Base-by-base conservation (phyloP, 2,888 invertebrate genomes). In the Xanthorhoe designata region DNA sequence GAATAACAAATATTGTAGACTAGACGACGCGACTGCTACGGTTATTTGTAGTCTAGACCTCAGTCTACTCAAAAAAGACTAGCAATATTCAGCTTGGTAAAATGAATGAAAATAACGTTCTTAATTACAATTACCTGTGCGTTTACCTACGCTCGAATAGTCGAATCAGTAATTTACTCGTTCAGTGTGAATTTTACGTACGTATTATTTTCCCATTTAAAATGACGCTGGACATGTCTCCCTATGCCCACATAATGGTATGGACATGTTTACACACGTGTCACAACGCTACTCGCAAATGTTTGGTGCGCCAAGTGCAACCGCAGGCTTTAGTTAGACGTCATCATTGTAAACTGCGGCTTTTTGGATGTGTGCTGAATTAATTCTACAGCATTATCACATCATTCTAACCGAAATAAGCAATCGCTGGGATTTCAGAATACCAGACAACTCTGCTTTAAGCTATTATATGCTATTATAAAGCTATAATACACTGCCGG, bases 321-420 rank as follows among this genome's bases (percentile, higher is more conserved):
- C 83, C 83, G 71, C 84, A 81, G 68, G 72, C 78, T 83, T 81
- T 79, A 80, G 80, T 78, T 78, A 77, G 75, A 78, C 70, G 71
- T 72, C 73, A 74, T 67, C 66, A 72, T 71, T 71, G 74, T 74
- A 74, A 69, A 73, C 70, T 75, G 76, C 75, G 75, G 77, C 54
- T 64, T 61, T 62, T 56, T 52, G 57, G 49, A 66, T 61, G 69
- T 55, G 61, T 63, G 62, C 56, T 68, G 66, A 72, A 75, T 73
- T 69, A 68, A 74, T 68, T 72, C 64, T 60, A 50, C 58, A 47
- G 63, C 64, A 61, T 52, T 63, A 64, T 68, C 53, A 64, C 75
- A 59, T 58, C 58, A 70, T 72, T 68, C 66, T 66, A 68, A 62
- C 62, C 73, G 72, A 64, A 70, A 75, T 76, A 73, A 32, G 32